Evolutionary conservation across 30 jellyfish, hydroid and myxozoan species (phyloP), one percentile per base, ranked within the genome.

Genomic region (Mastigias papua): DNA sequence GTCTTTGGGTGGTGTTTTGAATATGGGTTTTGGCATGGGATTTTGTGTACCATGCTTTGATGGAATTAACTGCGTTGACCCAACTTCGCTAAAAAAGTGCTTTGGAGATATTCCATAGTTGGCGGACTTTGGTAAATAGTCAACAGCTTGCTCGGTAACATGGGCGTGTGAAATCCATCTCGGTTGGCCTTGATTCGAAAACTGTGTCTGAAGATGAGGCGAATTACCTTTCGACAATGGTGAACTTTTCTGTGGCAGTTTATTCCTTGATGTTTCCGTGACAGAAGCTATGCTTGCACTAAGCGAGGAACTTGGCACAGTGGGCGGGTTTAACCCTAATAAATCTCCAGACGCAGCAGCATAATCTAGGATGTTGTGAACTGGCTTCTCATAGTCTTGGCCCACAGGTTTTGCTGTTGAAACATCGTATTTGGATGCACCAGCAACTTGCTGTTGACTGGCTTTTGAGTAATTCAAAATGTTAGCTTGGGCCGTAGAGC

Each of bases 1-100:
- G 19, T 85, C 94, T 34, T 49, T 72, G 26, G 88, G 84, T 6
- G 94, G 88, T 33, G 94, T 72, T 73, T 85, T 85, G 88, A 23
- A 85, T 7, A 37, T 11, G 49, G 72, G 65, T 22, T 20, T 73
- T 21, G 94, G 85, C 23, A 34, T 67, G 20, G 29, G 48, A 32
- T 21, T 42, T 20, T 70, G 37, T 13, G 84, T 42, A 32, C 31
- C 37, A 25, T 63, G 77, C 78, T 66, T 67, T 15, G 78, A 5
- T 10, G 90, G 1, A 23, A 5, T 27, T 19, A 30, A 21, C 22
- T 15, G 33, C 66, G 58, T 61, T 48, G 69, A 33, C 10, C 80
- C 74, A n/a, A 63, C 49, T 0, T 69, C 78, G 19, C 48, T 48
- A 48, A 22, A 63, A 1, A 62, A 77, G 72, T 32, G 84, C 54